phyloP scores from a whole-genome alignment of 2,888 invertebrate genomes.

The Trypoxylon attenuatum region DNA sequence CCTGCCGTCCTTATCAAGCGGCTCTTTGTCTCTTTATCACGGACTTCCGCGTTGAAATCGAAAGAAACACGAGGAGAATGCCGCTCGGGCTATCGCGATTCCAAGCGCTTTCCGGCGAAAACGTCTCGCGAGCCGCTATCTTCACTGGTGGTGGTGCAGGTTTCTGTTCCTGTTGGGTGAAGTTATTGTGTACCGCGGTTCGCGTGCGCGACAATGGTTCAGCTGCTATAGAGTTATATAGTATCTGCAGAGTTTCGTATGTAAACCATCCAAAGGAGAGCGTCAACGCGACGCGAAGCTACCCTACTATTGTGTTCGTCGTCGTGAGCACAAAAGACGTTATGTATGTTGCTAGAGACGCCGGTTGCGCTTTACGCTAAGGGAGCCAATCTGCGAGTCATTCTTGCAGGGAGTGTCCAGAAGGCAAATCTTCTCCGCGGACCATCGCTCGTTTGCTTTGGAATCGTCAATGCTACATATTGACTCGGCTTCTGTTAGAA shows the following conservation, averaged over 20 bases:
- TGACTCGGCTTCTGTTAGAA: too few species aligned
- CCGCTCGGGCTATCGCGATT: too few species aligned
- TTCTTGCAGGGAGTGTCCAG: constrained; percentile 13
- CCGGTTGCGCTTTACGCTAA: constrained; percentile 51
- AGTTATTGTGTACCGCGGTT: constrained; percentile 39
- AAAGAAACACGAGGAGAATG: too few species aligned
- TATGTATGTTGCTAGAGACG: constrained; percentile 52
- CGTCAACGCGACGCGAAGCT: constrained; percentile 28
- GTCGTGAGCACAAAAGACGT: constrained; percentile 59
- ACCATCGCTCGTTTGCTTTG: too few species aligned
- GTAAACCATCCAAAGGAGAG: constrained; percentile 30
- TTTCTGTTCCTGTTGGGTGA: constrained; percentile 40
- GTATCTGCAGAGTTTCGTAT: constrained; percentile 37
- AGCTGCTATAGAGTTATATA: constrained; percentile 39
- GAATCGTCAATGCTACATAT: too few species aligned
- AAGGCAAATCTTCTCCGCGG: too few species aligned
- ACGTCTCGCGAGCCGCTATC: constrained; percentile 32
- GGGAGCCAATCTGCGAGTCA: constrained; percentile 39
- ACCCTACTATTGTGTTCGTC: constrained; percentile 28
- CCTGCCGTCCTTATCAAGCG: too few species aligned
- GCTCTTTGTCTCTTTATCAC: too few species aligned
- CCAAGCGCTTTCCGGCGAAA: neutral
- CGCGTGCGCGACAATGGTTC: constrained; percentile 41
- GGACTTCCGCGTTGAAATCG: too few species aligned
- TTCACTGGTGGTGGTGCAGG: constrained; percentile 31